Evolutionary conservation across 2,113 vertebrate genomes (phyloP).

Genomic region (Nothocercus julius): DNA sequence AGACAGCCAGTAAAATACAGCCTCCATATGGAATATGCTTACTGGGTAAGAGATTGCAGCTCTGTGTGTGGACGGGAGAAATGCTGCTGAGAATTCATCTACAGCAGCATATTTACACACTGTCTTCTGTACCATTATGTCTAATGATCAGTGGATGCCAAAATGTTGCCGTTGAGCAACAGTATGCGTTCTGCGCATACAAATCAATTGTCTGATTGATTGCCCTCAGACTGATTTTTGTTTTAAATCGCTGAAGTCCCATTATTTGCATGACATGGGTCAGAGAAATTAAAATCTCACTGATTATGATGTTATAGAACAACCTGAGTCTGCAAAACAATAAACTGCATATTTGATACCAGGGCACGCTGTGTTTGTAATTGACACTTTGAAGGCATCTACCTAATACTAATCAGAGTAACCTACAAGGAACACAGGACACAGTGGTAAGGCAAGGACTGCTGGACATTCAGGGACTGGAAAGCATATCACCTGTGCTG

Average conservation of each 20-base stretch:
- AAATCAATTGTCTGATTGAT: slow-evolving; percentile 29
- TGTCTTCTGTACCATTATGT: not conserved
- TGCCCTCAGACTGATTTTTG: slow-evolving; percentile 15
- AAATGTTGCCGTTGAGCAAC: not conserved
- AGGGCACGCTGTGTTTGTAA: not conserved
- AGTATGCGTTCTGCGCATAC: not conserved
- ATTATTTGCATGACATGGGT: slow-evolving; percentile 1
- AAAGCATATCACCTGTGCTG: not conserved
- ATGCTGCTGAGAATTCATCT: not conserved
- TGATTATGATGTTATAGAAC: slow-evolving; percentile 3
- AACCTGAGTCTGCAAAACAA: not conserved
- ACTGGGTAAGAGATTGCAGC: not conserved
- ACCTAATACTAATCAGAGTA: not conserved
- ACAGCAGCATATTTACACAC: not conserved
- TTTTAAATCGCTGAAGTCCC: slow-evolving; percentile 9
- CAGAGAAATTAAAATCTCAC: not conserved
- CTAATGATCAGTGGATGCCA: not conserved
- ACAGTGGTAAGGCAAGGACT: not conserved
- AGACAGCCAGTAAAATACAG: not conserved
- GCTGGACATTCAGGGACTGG: not conserved
- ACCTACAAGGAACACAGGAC: not conserved
- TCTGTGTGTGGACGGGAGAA: not conserved
- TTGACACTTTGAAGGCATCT: not conserved
- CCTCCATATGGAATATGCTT: not conserved
- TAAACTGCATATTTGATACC: not conserved